A percentile compares a stretch with the other conserved stretches of the same genome.
These are phyloP conservation scores for Macrosteles quadrilineatus DNA, from an alignment of 1,140 invertebrate genomes.

Conservation along the genomic window DNA sequence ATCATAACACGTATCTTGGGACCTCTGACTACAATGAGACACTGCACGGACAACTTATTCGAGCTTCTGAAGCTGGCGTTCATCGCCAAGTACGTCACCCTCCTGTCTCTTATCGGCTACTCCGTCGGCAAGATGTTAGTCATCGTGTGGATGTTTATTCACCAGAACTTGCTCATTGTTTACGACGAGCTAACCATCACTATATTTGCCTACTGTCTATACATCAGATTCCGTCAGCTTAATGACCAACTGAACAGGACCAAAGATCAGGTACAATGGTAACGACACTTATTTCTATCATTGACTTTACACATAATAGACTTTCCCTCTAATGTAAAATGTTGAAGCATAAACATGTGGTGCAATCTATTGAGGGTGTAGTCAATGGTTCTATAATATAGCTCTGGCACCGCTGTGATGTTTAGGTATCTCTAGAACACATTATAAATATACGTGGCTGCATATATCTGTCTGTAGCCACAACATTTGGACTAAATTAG, in stretches of 20 bases:
- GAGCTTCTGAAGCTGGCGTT: not conserved
- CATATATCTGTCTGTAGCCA: too few species aligned
- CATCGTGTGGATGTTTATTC: not conserved
- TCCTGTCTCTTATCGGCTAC: not conserved
- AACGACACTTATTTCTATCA: too few species aligned
- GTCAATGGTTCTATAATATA: too few species aligned
- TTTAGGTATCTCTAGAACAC: too few species aligned
- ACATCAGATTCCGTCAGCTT: not conserved
- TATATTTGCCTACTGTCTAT: not conserved
- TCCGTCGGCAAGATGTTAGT: not conserved
- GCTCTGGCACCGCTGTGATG: too few species aligned
- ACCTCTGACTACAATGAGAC: not conserved
- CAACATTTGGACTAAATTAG: too few species aligned
- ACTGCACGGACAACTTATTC: not conserved
- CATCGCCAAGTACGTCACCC: not conserved
- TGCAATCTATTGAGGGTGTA: too few species aligned
- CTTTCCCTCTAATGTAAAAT: too few species aligned
- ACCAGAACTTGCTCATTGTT: not conserved
- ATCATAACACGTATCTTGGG: not conserved
- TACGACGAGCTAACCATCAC: conserved; percentile 5
- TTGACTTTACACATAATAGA: too few species aligned
- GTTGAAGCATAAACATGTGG: too few species aligned
- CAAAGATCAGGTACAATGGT: not conserved
- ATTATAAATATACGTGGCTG: too few species aligned
- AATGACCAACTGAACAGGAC: not conserved